A percentile compares a stretch with the other conserved stretches of the same genome.
phyloP scores from a whole-genome alignment of 2,888 invertebrate genomes.

The Perizoma flavofasciatum region DNA sequence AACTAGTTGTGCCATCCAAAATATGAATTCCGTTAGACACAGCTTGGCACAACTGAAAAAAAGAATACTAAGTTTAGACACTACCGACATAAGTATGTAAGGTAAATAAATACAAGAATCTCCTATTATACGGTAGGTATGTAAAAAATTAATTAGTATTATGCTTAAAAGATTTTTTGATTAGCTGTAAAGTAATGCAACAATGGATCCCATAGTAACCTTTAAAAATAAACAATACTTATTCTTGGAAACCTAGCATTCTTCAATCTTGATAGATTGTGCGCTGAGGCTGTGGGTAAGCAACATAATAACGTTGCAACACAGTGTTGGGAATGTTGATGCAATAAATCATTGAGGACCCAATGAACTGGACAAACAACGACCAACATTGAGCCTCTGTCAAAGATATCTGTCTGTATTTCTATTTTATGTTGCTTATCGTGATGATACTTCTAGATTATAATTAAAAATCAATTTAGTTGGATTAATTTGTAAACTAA shows the following conservation, averaged over 20 bases:
- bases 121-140: no score
- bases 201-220: constrained; percentile 49
- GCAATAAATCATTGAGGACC: constrained; percentile 46
- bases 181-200: constrained; percentile 34
- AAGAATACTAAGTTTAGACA: no score
- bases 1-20: no score
- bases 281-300: constrained; percentile 62
- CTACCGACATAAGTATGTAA: no score
- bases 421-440: no score
- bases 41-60: no score
- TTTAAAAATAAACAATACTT: constrained; percentile 57
- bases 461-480: no score
- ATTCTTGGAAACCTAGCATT: constrained; percentile 53
- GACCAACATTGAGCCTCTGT: not conserved
- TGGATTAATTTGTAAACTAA: no score
- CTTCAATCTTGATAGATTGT: constrained; percentile 64
- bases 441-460: no score
- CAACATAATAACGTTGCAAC: constrained; percentile 73
- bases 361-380: constrained; percentile 6
- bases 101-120: no score
- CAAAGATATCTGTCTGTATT: no score
- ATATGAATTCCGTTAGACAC: no score
- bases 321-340: constrained; percentile 57
- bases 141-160: constrained; percentile 6
- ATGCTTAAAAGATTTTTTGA: constrained; percentile 29